These are phyloP conservation scores for Nephila pilipes DNA, from an alignment of 1,140 invertebrate species.

Conservation along the genomic window DNA sequence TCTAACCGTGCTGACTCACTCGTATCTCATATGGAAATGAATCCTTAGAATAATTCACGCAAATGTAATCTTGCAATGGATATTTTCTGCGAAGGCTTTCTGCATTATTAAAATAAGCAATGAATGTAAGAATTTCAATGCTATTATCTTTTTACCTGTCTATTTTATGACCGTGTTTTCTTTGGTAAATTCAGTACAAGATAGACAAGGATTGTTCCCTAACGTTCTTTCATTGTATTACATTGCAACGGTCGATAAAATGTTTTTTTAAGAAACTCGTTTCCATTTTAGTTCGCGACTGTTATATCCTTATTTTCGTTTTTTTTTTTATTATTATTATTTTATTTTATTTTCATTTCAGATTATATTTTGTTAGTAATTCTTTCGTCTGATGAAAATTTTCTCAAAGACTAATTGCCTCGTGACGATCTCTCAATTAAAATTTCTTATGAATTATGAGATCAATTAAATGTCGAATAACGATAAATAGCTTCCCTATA, in stretches of 20 bases:
- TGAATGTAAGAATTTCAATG: background rate
- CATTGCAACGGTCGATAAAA: background rate
- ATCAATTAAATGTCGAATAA: no score
- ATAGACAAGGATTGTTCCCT: background rate
- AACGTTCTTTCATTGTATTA: background rate
- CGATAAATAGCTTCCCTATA: no score
- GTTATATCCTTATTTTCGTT: background rate
- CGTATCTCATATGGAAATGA: slow-evolving; percentile 34
- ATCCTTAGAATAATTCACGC: background rate
- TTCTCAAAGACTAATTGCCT: no score
- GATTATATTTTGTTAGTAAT: background rate
- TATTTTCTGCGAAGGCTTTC: slow-evolving; percentile 42
- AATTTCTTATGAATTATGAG: no score
- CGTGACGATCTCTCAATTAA: no score
- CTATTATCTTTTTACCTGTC: background rate
- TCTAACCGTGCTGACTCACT: slow-evolving; percentile 3
- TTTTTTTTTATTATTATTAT: no score
- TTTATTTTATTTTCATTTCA: background rate
- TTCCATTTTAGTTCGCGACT: background rate
- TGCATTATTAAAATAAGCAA: slow-evolving; percentile 42
- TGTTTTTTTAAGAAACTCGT: no score
- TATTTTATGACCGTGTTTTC: background rate
- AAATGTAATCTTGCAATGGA: slow-evolving; percentile 36
- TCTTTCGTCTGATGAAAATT: no score
- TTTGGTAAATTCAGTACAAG: background rate